Conservation (phyloP, 2,113 vertebrate species). For the Mesitornis unicolor region DNA sequence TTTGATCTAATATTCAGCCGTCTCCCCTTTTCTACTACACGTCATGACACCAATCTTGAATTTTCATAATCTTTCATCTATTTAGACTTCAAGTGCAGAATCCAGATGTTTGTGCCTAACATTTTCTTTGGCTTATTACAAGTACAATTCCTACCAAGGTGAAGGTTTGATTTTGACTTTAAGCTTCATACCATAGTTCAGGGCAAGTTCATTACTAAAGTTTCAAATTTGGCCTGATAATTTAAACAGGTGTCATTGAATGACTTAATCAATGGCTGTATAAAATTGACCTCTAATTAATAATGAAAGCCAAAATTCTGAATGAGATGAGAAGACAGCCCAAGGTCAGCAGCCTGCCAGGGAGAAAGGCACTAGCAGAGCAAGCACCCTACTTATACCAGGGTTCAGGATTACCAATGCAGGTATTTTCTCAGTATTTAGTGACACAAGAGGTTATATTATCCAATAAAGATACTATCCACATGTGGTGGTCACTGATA, state of each 20-base stretch:
- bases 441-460: neutral
- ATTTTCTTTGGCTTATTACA: neutral
- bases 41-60: neutral
- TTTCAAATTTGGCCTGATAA: neutral
- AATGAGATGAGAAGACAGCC: neutral
- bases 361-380: neutral
- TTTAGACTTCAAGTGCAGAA: neutral
- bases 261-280: neutral
- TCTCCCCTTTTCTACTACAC: neutral
- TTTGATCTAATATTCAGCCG: neutral
- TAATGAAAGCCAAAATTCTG: neutral
- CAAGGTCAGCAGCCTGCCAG: neutral
- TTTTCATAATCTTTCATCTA: neutral
- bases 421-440: neutral
- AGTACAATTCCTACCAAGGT: neutral
- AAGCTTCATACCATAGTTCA: neutral
- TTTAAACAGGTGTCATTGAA: neutral
- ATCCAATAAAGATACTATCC: neutral
- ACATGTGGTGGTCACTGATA: neutral
- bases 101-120: neutral
- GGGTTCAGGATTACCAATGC: neutral
- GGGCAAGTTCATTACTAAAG: neutral
- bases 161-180: neutral
- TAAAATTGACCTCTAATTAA: slow-evolving; percentile 2
- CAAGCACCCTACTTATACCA: neutral